Base-by-base conservation (phyloP, 2,113 vertebrate species). In the Oplegnathus fasciatus region DNA sequence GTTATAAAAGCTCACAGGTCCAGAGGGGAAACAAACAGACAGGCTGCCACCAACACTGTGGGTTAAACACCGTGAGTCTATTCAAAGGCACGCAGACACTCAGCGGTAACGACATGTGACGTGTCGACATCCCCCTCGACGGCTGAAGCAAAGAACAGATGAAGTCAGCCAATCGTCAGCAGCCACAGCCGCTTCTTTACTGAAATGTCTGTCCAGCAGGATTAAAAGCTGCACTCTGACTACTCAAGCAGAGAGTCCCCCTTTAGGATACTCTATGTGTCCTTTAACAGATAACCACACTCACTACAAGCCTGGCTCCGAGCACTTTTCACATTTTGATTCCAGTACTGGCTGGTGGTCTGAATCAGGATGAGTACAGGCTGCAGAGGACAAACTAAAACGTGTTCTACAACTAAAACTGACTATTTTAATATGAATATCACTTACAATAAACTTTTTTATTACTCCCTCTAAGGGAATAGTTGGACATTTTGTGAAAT, bases 91-190 rank as follows among this genome's bases (percentile, higher is more conserved):
- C n/a, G 18, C 37, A 5, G n/a, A 54, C 37, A 46, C 70, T 74
- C 61, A 48, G 61, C 15, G 0, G 50, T 58, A 74, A 74, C 24
- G 3, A 26, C 50, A 44, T 74, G 79, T 37, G 79, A 67, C 52
- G 18, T 2, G 60, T 72, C 26, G 3, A 60, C 52, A 50, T 37
- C n/a, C 50, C 52, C 24, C 60, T 26, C 30, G 24, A 24, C 0
- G 68, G 58, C n/a, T 8, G 11, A 44, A 32, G 44, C n/a, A n/a
- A 26, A 64, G 44, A 76, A 44, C 65, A 28, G 58, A 64, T 11
- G 37, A 72, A 84, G 82, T 78, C 50, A 64, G 50, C 66, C 37
- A 10, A 54, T 76, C 57, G 11, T 28, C 34, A n/a, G 22, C 20
- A 37, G 73, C 20, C 60, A 10, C 42, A 64, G 64, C 18, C 34